Evolutionary conservation across 2,888 invertebrate genomes (phyloP).

Genomic region (Anodontia alba): DNA sequence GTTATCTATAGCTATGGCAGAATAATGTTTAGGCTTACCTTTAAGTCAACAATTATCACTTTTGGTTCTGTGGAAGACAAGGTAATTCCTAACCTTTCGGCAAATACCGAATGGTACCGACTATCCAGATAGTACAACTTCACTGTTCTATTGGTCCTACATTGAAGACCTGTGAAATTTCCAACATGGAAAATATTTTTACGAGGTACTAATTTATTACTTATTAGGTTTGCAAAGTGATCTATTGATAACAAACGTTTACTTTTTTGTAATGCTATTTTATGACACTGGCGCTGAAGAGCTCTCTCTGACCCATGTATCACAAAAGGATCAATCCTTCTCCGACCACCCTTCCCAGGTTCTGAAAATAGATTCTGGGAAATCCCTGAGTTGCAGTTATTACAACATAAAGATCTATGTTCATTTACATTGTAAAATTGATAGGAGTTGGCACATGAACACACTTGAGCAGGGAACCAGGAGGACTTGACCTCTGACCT

Average conservation of each 20-base stretch:
- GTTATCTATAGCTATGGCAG: too few relatives aligned
- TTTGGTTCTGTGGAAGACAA: slow-evolving; percentile 47
- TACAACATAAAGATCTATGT: slow-evolving; percentile 73
- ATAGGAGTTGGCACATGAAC: slow-evolving; percentile 68
- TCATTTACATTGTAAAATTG: slow-evolving; percentile 73
- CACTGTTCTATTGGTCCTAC: slow-evolving; percentile 87
- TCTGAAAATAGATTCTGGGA: slow-evolving; percentile 44
- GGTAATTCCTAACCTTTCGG: slow-evolving; percentile 88
- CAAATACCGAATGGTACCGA: slow-evolving; percentile 90
- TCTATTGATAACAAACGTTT: slow-evolving; percentile 59
- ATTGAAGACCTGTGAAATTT: slow-evolving; percentile 82
- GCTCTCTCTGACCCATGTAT: slow-evolving; percentile 60
- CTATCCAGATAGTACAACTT: slow-evolving; percentile 91
- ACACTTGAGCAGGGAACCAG: slow-evolving; percentile 44
- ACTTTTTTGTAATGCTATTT: slow-evolving; percentile 67
- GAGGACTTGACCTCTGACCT: slow-evolving; percentile 34
- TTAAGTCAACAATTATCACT: slow-evolving; percentile 89
- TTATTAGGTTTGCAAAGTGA: background rate
- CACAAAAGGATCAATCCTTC: slow-evolving; percentile 70
- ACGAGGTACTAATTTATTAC: slow-evolving; percentile 11
- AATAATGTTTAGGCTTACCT: too few relatives aligned
- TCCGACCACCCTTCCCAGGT: slow-evolving; percentile 43
- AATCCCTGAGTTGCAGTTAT: slow-evolving; percentile 48
- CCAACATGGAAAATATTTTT: slow-evolving; percentile 43
- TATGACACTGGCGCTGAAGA: slow-evolving; percentile 65